Conservation (phyloP, 2,113 vertebrate genomes). For the Ploceus nigricollis region DNA sequence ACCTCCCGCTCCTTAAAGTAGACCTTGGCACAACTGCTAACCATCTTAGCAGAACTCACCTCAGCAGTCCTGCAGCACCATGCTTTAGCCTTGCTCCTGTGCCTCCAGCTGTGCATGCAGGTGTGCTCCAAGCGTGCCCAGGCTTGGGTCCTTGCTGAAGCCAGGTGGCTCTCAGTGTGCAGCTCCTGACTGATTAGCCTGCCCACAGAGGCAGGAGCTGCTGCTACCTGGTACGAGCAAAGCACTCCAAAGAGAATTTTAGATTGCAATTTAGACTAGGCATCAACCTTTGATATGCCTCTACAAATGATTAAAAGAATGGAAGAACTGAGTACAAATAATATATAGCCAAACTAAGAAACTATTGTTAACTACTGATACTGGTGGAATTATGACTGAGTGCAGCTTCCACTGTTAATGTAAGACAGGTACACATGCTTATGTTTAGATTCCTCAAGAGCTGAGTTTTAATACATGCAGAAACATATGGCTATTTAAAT, state of each 20-base stretch:
- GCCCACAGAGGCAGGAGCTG: neutral
- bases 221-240: neutral
- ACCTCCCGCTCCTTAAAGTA: neutral
- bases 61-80: neutral
- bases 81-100: neutral
- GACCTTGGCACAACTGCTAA: neutral
- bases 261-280: neutral
- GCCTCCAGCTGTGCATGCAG: fast-evolving
- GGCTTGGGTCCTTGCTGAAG: neutral
- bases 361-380: neutral
- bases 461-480: neutral
- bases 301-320: neutral
- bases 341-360: neutral
- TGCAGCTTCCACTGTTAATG: neutral
- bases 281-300: neutral
- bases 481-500: neutral
- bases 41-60: neutral
- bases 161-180: fast-evolving
- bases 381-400: neutral
- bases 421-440: neutral
- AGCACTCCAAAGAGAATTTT: neutral
- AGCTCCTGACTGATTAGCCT: neutral
- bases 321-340: neutral
- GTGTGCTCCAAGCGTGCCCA: neutral
- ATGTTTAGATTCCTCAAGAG: neutral